Percentiles rank a stretch among this genome's conserved stretches.
These are phyloP conservation scores for Otolemur crassicaudatus DNA, from an alignment of 2,797 vertebrate genomes.

Conservation along the genomic window DNA sequence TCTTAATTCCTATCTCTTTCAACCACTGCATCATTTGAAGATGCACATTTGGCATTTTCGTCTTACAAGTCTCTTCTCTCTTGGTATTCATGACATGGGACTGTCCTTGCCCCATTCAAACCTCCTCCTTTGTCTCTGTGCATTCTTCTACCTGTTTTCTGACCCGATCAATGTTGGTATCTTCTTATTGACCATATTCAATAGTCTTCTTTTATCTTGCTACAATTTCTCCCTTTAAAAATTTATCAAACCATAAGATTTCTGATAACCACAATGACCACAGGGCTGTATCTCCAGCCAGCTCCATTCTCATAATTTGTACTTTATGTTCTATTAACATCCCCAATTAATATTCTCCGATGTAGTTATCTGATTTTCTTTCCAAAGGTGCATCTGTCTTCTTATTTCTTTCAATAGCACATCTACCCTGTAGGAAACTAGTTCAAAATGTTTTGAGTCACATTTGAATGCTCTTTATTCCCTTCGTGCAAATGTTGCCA, in stretches of 20 bases:
- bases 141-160: neutral
- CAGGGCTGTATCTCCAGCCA: neutral
- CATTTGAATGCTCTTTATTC: neutral
- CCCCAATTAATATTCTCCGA: neutral
- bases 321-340: neutral
- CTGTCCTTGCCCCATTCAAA: neutral
- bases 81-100: neutral
- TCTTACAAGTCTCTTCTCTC: neutral
- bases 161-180: rapidly evolving
- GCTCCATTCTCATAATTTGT: neutral
- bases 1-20: neutral
- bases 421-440: neutral
- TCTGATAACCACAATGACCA: neutral
- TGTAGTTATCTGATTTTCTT: neutral
- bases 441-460: neutral
- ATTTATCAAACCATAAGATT: neutral
- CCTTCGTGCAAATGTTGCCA: neutral
- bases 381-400: neutral
- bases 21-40: neutral
- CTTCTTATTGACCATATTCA: neutral
- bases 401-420: neutral
- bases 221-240: neutral
- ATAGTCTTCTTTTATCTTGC: neutral
- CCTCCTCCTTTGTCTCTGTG: neutral
- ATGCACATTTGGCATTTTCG: neutral